Evolutionary conservation across 2,888 invertebrate genomes (phyloP).

Genomic region (Morinoia aosen): DNA sequence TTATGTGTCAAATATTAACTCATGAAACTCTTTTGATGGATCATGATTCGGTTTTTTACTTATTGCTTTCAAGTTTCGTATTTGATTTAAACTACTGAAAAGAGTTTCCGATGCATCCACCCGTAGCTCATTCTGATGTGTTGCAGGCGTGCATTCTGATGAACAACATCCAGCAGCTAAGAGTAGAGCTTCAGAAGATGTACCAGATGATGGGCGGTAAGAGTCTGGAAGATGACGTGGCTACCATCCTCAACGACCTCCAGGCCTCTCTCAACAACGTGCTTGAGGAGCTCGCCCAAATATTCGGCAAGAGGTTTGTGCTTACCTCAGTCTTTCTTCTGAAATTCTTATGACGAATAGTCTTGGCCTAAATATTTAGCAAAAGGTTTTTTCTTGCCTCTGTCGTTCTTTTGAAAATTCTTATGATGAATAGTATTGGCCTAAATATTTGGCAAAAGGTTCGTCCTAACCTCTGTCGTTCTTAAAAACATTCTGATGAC

Average conservation of each 20-base stretch:
- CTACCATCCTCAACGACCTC: constrained; percentile 94
- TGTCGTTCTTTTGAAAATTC: not conserved
- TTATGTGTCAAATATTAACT: not conserved
- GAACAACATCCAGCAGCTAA: constrained; percentile 99
- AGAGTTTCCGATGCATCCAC: not conserved
- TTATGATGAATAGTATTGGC: not conserved
- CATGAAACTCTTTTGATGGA: not conserved
- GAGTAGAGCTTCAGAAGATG: constrained; percentile 99
- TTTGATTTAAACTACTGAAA: not conserved
- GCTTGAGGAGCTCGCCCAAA: constrained; percentile 93
- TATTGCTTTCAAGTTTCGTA: not conserved
- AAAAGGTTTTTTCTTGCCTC: constrained; percentile 74
- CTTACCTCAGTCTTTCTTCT: too few species aligned
- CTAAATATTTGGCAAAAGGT: not conserved
- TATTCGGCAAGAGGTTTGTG: constrained; percentile 94
- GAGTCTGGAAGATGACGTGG: constrained; percentile 93
- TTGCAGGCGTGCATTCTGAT: constrained; percentile 96
- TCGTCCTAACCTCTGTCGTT: not conserved
- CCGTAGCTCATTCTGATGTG: not conserved
- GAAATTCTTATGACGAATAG: too few species aligned
- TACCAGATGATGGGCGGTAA: constrained; percentile 99
- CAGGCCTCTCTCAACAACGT: constrained; percentile 95
- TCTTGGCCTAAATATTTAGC: too few species aligned
- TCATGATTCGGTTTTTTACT: not conserved
- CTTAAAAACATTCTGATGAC: not conserved